Evolutionary conservation across 2,888 invertebrate genomes (phyloP), one percentile per base, ranked within the genome.

Genomic region (Cantharis lateralis): DNA sequence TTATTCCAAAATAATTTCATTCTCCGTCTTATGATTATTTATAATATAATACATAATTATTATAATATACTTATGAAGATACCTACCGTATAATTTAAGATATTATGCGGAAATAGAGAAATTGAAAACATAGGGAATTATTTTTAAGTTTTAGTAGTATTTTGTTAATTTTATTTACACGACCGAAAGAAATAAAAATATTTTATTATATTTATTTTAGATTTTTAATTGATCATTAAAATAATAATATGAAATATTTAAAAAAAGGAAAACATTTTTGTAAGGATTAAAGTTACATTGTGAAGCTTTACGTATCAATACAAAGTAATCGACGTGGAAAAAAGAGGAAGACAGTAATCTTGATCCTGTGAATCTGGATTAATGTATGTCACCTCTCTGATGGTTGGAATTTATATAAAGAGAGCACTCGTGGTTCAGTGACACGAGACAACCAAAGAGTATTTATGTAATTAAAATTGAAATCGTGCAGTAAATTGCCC

Each of bases 301-400:
- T 48, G 2, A 48, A 48, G 66, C 71, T 66, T 20, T 72, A 68
- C 75, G 66, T 78, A 76, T 71, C 74, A 78, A 75, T 76, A 73
- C 32, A 24, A 72, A 77, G 61, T 76, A 77, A 78, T 78, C 73
- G 74, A 75, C 63, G 69, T 68, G 80, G 77, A 80, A 80, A 80
- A 77, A 68, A 66, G 73, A 32, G 70, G 64, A 70, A 77, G 80
- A 80, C 80, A 80, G 76, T 80, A 80, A 80, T 80, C 80, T 80
- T 77, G 73, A 78, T 76, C 73, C 77, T 75, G 66, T 78, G 75
- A 78, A 76, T 78, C 48, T 75, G 76, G 71, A 76, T 78, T 78
- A 78, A 76, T 74, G 72, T 72, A 73, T 75, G 77, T 77, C 77
- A 72, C 77, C 72, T 71, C 70, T 70, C 26, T 62, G 70, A 76